Base-by-base conservation (phyloP, 2,113 vertebrate species). In the Polypterus senegalus region DNA sequence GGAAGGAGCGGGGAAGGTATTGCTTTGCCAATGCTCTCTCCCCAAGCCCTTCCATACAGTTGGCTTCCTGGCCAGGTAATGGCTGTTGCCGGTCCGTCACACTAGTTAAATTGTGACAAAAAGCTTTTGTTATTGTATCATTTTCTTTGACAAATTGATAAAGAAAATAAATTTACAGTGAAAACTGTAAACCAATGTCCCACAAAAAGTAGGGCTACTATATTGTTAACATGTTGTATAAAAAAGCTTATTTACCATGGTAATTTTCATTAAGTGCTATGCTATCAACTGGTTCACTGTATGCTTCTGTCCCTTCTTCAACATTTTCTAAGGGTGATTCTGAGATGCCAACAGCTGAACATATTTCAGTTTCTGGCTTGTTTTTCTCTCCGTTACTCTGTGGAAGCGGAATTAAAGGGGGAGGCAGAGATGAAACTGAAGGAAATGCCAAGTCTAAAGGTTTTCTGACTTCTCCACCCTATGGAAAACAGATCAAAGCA, bases 361-460 rank as follows among this genome's bases (percentile, higher is more conserved):
- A 27, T 27, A 27, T 27, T 48, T 82, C 74, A 65, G 86, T 83
- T 63, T 85, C 82, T 8, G 82, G 78, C 10, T 81, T 82, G 3
- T 74, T 69, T 2, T 76, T 79, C 71, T 84, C 84, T 0, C 69
- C 69, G 54, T 62, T 66, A 48, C 71, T 74, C 71, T 65, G 75
- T 0, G 84, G 88, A 1, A 89, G 80, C 4, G 91, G 91, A 66
- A 91, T 88, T 63, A 93, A 83, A 52, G 91, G 91, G 0, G 87
- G 80, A 1, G 90, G 89, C 60, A 93, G 83, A 0, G 61, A 59
- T 3, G 76, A 69, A 1, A 77, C 71, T 4, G 66, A 67, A 5
- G 80, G 49, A 10, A 77, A 66, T 5, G 68, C 60, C 61, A 70
- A 67, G 10, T 89, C 84, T 1, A 79, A 65, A 7, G 85, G 85